Evolutionary conservation across 2,113 vertebrate genomes (phyloP), one percentile per base, ranked within the genome.

Genomic region (Hucho hucho): DNA sequence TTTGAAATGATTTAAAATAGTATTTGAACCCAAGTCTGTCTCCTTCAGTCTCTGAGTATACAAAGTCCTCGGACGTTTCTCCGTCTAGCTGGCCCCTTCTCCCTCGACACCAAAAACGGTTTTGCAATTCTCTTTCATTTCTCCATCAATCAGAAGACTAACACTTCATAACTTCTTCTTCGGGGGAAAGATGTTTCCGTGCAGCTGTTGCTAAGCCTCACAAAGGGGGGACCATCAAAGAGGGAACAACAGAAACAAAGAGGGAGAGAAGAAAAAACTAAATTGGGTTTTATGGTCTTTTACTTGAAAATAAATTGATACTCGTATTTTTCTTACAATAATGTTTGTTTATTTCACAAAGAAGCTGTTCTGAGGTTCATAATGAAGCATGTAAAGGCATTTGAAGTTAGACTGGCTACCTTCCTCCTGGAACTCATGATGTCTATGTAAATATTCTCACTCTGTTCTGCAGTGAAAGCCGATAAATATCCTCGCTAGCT

Each of bases 61-160:
- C 6, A 20, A 56, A 16, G 56, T 79, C 32, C 58, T 59, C 63
- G 43, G 20, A 26, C 75, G 70, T 79, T 75, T 66, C 43, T 13
- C 25, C 5, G 6, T 26, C 37, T 37, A 26, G n/a, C n/a, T 37
- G 24, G 32, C n/a, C 28, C 46, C 69, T 58, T 66, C 46, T 64
- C 71, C 37, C 32, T 25, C 47, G 43, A 22, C 67, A 71, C 73
- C 32, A 69, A 79, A 59, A 37, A 46, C 49, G 6, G 71, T 59
- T 83, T 32, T 81, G 81, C 76, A 76, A 69, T 76, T 78, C 69
- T 77, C 69, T 81, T 77, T 79, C 6, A 81, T 75, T 81, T 76
- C 37, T n/a, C 64, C 65, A 79, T 88, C 86, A 80, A 69, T 90
- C 86, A 88, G 47, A 47, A 28, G 25, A 13, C 64, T 75, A 58